Conservation (phyloP, 2,888 invertebrate species). For the Beris chalybata region DNA sequence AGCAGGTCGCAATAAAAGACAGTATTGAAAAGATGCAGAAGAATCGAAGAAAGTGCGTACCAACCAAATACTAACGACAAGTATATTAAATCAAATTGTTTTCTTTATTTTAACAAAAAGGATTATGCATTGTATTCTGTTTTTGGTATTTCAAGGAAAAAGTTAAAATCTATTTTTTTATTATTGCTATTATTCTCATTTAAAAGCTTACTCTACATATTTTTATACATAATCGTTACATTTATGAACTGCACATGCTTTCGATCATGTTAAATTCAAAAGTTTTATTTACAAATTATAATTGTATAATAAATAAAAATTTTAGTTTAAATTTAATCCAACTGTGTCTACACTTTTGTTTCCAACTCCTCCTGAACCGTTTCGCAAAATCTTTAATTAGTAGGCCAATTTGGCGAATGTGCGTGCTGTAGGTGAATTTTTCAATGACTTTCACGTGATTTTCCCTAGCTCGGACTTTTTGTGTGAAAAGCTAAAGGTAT, state of each 20-base stretch:
- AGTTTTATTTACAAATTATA: constrained; percentile 14
- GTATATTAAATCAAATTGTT: neutral
- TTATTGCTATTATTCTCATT: neutral
- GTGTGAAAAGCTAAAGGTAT: too few relatives aligned
- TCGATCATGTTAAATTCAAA: constrained; percentile 9
- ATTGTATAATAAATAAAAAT: too few relatives aligned
- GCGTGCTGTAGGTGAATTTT: too few relatives aligned
- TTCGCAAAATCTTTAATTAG: too few relatives aligned
- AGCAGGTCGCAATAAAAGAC: constrained; percentile 56
- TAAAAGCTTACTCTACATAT: constrained; percentile 18
- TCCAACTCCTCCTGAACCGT: too few relatives aligned
- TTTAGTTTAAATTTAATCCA: too few relatives aligned
- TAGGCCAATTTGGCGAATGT: too few relatives aligned
- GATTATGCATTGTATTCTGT: neutral
- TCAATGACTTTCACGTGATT: too few relatives aligned
- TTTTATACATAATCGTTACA: constrained; percentile 24
- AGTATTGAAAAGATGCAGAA: constrained; percentile 57
- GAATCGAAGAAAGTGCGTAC: constrained; percentile 54
- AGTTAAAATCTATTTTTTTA: neutral
- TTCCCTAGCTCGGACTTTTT: too few relatives aligned
- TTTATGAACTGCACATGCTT: neutral
- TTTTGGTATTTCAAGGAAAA: constrained; percentile 7
- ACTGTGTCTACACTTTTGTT: too few relatives aligned
- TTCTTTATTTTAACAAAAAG: neutral
- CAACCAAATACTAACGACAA: constrained; percentile 47